Evolutionary conservation across 2,888 invertebrate genomes (phyloP), one percentile per base, ranked within the genome.

Genomic region (Entomobrya proxima): DNA sequence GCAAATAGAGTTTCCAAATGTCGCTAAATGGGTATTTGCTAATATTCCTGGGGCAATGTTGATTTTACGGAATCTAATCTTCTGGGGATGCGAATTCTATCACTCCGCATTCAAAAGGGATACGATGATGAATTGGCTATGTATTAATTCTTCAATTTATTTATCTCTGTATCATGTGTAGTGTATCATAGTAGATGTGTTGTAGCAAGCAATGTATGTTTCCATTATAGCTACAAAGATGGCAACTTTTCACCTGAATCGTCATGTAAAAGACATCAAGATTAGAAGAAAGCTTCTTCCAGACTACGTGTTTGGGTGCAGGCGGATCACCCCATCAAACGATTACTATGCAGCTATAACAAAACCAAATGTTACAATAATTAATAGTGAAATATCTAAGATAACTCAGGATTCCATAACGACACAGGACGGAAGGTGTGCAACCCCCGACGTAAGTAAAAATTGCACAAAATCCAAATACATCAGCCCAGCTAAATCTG

Each of bases 251-350:
- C 76, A 84, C 6, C 21, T 85, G 69, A 80, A 72, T 11, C 47
- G 77, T 11, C 76, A 84, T 47, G 21, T 87, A 15, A 11, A 24
- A 0, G 52, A 88, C 58, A 77, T 82, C 2, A 69, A 79, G 32
- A 47, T 86, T 3, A 5, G 47, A 2, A 76, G 84, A 21, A 88
- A 87, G 47, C 52, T 89, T 0, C 76, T 40, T 0, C 89, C 90
- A 9, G 80, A 84, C n/a, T 90, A 90, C 44, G n/a, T 47, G 9
- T 72, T 89, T 21, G 89, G 88, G 0, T 90, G 90, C 67, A 90
- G 89, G 67, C 76, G 89, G 21, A 47, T 88, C 47, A 67, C 83
- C 0, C 78, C 86, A 3, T 88, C 88, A 9, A 74, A 85, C 30
- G 74, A 84, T 0, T 90, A 87, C 55, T 89, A 87, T 69, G 83